These are phyloP conservation scores for Xiphophorus birchmanni DNA, from an alignment of 2,797 vertebrate genomes.

Conservation along the genomic window DNA sequence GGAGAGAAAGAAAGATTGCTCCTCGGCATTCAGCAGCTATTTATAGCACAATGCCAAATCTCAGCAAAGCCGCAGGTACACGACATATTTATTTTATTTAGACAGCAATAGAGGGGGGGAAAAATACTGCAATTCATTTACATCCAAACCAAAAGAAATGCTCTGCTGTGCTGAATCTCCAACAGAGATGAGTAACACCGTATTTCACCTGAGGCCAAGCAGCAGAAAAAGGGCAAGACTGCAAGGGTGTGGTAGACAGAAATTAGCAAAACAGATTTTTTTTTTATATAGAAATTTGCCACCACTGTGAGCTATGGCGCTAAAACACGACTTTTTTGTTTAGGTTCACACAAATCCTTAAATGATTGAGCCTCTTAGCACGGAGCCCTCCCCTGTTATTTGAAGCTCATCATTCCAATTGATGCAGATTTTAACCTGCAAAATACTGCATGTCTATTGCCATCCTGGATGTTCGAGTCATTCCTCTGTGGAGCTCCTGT, in stretches of 20 bases:
- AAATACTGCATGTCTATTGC: neutral
- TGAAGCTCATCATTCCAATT: neutral
- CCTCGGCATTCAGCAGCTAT: slow-evolving; percentile 68
- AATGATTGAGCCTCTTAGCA: neutral
- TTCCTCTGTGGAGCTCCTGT: neutral
- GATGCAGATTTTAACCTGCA: neutral
- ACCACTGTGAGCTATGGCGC: neutral
- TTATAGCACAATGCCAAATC: slow-evolving; percentile 72
- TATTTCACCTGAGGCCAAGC: slow-evolving; percentile 16
- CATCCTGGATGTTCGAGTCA: neutral
- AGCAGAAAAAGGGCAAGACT: slow-evolving; percentile 15
- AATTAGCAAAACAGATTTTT: slow-evolving; percentile 24
- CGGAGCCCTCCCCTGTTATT: neutral
- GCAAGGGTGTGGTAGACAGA: neutral
- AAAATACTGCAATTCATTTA: slow-evolving; percentile 42
- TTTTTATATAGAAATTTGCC: slow-evolving; percentile 18
- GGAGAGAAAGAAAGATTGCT: slow-evolving; percentile 25
- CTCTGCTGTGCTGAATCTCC: slow-evolving; percentile 24
- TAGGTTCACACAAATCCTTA: neutral
- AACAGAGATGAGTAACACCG: slow-evolving; percentile 17
- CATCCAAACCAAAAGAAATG: slow-evolving; percentile 40
- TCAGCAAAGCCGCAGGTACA: slow-evolving; percentile 60
- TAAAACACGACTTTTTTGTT: neutral
- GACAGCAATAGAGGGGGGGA: slow-evolving; percentile 42
- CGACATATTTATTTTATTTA: slow-evolving; percentile 60